Evolutionary conservation across 2,888 invertebrate species (phyloP).

Genomic region (Acanthosepion lycidas): DNA sequence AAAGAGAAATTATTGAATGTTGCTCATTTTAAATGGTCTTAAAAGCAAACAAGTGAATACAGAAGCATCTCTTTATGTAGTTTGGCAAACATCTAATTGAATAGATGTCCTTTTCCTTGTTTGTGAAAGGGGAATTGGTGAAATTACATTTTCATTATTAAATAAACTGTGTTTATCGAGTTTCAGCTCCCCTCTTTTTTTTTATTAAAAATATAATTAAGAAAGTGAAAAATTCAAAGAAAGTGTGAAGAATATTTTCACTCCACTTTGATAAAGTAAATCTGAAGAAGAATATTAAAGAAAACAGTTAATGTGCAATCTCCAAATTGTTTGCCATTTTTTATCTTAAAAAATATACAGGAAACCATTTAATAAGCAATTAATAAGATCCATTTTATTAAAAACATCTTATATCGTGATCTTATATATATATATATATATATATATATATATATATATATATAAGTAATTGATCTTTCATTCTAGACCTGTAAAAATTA

Average conservation of each 20-base stretch:
- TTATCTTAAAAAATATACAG: too few species aligned
- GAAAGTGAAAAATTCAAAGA: background rate
- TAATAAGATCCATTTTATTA: too few species aligned
- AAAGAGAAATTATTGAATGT: constrained; percentile 18
- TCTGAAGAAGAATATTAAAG: too few species aligned
- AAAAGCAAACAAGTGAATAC: background rate
- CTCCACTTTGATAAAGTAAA: background rate
- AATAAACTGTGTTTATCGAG: background rate
- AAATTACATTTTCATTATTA: background rate
- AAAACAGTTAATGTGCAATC: too few species aligned
- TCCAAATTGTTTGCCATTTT: too few species aligned
- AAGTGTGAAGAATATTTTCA: background rate
- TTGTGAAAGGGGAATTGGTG: background rate
- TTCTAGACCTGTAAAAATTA: too few species aligned
- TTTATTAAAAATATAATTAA: too few species aligned
- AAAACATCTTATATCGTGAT: too few species aligned
- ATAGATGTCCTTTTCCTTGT: background rate
- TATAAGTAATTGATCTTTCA: too few species aligned
- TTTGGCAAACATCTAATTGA: background rate
- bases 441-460: too few species aligned
- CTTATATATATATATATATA: too few species aligned
- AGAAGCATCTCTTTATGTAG: background rate
- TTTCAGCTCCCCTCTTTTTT: background rate
- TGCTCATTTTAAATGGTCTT: background rate
- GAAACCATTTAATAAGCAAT: too few species aligned